Evolutionary conservation across 2,113 vertebrate genomes (phyloP).

Genomic region (Chlorodrepanis virens): DNA sequence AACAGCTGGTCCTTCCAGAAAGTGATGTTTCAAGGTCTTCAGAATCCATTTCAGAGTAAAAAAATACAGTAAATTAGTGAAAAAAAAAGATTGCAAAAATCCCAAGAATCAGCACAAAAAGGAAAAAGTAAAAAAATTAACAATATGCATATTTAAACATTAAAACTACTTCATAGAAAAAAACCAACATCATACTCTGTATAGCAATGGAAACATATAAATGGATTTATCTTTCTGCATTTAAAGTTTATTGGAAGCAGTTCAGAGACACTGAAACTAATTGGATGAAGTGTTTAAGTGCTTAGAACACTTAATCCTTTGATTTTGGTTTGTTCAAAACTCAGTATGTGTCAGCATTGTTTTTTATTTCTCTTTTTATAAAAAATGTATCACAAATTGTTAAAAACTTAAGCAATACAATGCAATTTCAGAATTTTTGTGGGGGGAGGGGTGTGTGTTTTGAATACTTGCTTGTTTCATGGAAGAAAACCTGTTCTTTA

Average conservation of each 20-base stretch:
- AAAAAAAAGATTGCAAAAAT: not conserved
- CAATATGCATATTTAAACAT: not conserved
- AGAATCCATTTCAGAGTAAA: not conserved
- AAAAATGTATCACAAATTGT: conserved; percentile 59
- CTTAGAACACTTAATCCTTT: conserved; percentile 57
- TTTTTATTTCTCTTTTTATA: conserved; percentile 56
- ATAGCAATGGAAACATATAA: not conserved
- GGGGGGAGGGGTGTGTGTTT: not conserved
- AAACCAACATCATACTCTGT: not conserved
- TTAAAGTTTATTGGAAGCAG: conserved; percentile 9
- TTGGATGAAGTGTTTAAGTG: conserved; percentile 1
- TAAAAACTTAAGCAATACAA: conserved; percentile 64
- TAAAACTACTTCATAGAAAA: not conserved
- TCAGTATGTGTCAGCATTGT: conserved; percentile 55
- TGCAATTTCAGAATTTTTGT: not conserved
- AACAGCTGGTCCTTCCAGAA: not conserved
- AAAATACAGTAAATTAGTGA: not conserved
- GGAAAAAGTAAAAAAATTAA: not conserved
- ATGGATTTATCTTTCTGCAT: conserved; percentile 20
- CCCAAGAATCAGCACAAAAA: not conserved
- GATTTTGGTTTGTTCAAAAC: conserved; percentile 32
- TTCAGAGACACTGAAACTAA: not conserved
- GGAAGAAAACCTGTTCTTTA: conserved; percentile 54
- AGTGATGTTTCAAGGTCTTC: not conserved
- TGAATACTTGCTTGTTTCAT: conserved; percentile 58